Base-by-base conservation (phyloP, 1,140 invertebrate genomes). In the Tribolium madens region DNA sequence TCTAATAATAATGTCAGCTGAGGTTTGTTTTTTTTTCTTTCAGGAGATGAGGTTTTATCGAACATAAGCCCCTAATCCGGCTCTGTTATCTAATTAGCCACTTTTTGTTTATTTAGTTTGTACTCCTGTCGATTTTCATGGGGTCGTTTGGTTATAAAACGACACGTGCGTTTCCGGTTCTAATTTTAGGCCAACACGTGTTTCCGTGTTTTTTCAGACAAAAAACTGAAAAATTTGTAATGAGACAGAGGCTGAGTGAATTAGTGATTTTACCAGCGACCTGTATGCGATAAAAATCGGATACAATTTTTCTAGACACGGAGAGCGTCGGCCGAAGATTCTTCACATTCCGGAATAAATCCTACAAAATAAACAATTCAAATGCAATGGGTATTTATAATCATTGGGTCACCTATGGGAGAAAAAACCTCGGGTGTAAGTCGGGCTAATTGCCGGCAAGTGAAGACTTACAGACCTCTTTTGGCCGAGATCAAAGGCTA, bases 121-220 rank as follows among this genome's bases (percentile, higher is more conserved):
- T 57, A 10, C 17, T 60, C 53, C 53, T 60, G 57, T 64, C 57
- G 57, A 64, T 31, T 64, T 64, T 64, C 57, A 64, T 31, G 57
- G 57, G 26, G n/a, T 64, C 31, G 57, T 64, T 64, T 64, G 57
- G 57, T 64, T 64, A 64, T 64, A 64, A 71, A 71, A 36, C 15
- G 31, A 57, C 71, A 73, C 71, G 71, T 73, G 71, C 47, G 52
- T 73, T 73, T 73, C 71, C 71, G 71, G 31, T 73, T 73, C 50
- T 73, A 73, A 57, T 57, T 53, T 57, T 73, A 73, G 70, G 26
- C 15, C 26, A 42, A 72, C 70, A 72, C 70, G 70, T 72, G 70
- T 72, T 72, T 72, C 70, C 70, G 70, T 52, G 14, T 46, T 71
- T 47, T 71, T 46, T 42, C 36, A 10, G 6, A 2, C 33, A 42